Evolutionary conservation across 2,888 invertebrate genomes (phyloP).

Genomic region (Thysanoteuthis rhombus): DNA sequence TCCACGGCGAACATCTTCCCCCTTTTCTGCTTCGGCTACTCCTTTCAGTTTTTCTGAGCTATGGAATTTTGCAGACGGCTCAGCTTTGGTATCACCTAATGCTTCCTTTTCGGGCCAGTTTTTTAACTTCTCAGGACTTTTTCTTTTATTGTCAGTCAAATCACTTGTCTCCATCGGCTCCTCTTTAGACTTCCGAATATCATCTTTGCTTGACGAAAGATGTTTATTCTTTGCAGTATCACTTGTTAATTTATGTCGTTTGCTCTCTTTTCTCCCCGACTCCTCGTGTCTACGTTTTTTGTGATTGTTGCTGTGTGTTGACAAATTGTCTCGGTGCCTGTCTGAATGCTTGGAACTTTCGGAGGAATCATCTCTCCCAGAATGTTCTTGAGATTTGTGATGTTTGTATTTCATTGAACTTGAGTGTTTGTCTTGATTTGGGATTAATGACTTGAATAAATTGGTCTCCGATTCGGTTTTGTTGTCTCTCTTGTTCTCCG

Average conservation of each 20-base stretch:
- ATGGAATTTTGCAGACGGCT: neutral
- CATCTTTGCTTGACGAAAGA: neutral
- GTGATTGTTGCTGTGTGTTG: neutral
- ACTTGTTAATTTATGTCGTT: neutral
- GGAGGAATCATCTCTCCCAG: neutral
- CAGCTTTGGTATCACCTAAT: neutral
- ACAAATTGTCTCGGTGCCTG: neutral
- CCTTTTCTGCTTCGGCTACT: neutral
- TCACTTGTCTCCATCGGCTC: neutral
- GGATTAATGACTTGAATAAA: neutral
- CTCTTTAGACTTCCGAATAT: neutral
- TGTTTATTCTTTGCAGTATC: neutral
- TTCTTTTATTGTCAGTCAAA: neutral
- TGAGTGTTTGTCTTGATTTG: neutral
- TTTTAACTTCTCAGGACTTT: neutral
- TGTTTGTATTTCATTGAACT: neutral
- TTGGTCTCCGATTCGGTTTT: neutral
- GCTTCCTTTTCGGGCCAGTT: neutral
- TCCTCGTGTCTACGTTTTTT: neutral
- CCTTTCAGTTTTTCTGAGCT: neutral
- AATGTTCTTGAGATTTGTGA: neutral
- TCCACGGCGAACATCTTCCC: neutral
- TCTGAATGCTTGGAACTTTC: neutral
- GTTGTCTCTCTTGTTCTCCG: neutral
- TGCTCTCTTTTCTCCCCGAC: neutral